Evolutionary conservation across 2,797 vertebrate species (phyloP).

Genomic region (Kryptolebias ocellatus): DNA sequence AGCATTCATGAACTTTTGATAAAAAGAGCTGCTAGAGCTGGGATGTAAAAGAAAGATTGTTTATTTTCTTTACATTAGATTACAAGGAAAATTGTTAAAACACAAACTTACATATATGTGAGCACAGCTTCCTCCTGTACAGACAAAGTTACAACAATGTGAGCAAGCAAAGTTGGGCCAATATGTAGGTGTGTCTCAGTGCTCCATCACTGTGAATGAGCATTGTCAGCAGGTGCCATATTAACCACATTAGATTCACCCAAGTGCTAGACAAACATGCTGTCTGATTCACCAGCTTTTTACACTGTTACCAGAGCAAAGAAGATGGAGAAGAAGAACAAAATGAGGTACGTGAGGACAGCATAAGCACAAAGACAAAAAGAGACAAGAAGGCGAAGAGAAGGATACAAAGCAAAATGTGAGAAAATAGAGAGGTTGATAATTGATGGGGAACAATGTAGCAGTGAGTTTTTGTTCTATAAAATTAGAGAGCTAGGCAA

Average conservation of each 20-base stretch:
- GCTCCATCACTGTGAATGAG: slow-evolving; percentile 40
- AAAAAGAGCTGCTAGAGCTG: no score
- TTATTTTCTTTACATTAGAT: no score
- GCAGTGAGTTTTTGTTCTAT: slow-evolving; percentile 9
- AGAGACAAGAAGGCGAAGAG: not conserved
- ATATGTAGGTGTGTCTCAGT: slow-evolving; percentile 35
- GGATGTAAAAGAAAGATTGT: no score
- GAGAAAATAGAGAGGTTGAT: slow-evolving; percentile 15
- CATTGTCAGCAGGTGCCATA: slow-evolving; percentile 59
- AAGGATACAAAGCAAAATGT: slow-evolving; percentile 14
- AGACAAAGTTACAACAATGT: no score
- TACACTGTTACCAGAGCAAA: slow-evolving; percentile 58
- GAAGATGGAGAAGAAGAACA: slow-evolving; percentile 25
- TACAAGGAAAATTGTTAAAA: no score
- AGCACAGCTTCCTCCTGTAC: no score
- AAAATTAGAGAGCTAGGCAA: not conserved
- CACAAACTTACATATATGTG: no score
- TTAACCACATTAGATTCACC: slow-evolving; percentile 66
- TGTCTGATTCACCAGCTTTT: slow-evolving; percentile 67
- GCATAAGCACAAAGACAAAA: not conserved
- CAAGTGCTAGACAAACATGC: slow-evolving; percentile 62
- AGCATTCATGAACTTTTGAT: no score
- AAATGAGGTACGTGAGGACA: not conserved
- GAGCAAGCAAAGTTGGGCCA: slow-evolving; percentile 20
- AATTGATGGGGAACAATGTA: not conserved